These are phyloP conservation scores for Hyles euphorbiae DNA, from an alignment of 1,140 invertebrate species.

Conservation along the genomic window DNA sequence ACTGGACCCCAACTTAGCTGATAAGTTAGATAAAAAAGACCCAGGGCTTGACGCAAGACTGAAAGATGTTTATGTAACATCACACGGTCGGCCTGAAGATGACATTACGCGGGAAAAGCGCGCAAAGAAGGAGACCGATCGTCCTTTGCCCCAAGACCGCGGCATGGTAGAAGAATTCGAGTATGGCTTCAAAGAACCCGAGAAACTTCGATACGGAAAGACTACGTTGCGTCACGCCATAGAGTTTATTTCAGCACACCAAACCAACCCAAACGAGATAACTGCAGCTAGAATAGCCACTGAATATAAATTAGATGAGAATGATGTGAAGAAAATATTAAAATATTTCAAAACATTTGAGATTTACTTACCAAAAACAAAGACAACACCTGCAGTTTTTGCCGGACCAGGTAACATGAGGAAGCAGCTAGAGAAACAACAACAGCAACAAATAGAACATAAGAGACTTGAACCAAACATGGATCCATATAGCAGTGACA, in stretches of 20 bases:
- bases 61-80: constrained; percentile 83
- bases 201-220: constrained; percentile 67
- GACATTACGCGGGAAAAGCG: constrained; percentile 46
- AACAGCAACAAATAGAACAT: constrained; percentile 37
- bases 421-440: constrained; percentile 33
- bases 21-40: constrained; percentile 78
- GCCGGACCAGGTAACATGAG: constrained; percentile 51
- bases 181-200: constrained; percentile 77
- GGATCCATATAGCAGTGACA: constrained; percentile 6
- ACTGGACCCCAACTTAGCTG: constrained; percentile 77
- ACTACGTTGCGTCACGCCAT: constrained; percentile 74
- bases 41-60: constrained; percentile 76
- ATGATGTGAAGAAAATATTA: constrained; percentile 69
- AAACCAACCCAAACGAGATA: constrained; percentile 76
- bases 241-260: constrained; percentile 79
- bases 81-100: constrained; percentile 60
- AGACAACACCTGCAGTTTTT: constrained; percentile 43
- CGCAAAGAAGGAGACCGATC: constrained; percentile 22
- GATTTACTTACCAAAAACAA: constrained; percentile 57
- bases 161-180: constrained; percentile 51
- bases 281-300: constrained; percentile 77
- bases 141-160: constrained; percentile 48
- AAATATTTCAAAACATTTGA: constrained; percentile 67
- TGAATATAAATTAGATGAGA: constrained; percentile 80
- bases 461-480: constrained; percentile 26